A percentile compares a stretch with the other conserved stretches of the same genome.
phyloP scores from a whole-genome alignment of 1,140 invertebrate species.

The Aphis gossypii region DNA sequence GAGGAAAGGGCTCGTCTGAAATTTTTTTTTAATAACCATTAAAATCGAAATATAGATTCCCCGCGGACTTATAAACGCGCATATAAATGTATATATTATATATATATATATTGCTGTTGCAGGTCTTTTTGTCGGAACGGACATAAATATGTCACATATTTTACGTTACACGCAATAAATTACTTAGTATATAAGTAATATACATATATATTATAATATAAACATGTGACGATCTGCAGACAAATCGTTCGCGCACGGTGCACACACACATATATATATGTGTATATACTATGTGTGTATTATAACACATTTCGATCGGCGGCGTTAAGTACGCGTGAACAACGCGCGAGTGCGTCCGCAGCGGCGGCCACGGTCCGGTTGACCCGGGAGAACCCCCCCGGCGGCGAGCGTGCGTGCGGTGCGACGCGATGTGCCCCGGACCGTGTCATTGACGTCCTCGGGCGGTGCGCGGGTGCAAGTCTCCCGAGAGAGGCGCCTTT shows the following conservation, averaged over 20 bases:
- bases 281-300: not conserved
- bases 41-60: not conserved
- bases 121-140: not conserved
- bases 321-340: conserved; percentile 51
- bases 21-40: not conserved
- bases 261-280: not conserved
- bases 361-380: conserved; percentile 50
- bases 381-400: conserved; percentile 13
- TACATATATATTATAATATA: not conserved
- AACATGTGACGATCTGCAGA: not conserved
- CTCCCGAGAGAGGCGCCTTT: conserved; percentile 49
- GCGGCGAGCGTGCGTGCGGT: not conserved
- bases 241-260: not conserved
- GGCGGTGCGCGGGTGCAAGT: not conserved
- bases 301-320: not conserved
- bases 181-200: not conserved
- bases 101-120: not conserved
- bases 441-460: conserved; percentile 49
- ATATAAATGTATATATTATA: not conserved
- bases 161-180: not conserved
- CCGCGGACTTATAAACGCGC: not conserved
- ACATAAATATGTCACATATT: not conserved
- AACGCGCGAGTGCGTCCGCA: conserved; percentile 28
- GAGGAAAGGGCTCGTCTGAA: not conserved
- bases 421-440: conserved; percentile 24